Percentiles rank a stretch among this genome's conserved stretches.
These are phyloP conservation scores for Sebastes oblongus DNA, from an alignment of 2,797 vertebrate species.

Conservation along the genomic window DNA sequence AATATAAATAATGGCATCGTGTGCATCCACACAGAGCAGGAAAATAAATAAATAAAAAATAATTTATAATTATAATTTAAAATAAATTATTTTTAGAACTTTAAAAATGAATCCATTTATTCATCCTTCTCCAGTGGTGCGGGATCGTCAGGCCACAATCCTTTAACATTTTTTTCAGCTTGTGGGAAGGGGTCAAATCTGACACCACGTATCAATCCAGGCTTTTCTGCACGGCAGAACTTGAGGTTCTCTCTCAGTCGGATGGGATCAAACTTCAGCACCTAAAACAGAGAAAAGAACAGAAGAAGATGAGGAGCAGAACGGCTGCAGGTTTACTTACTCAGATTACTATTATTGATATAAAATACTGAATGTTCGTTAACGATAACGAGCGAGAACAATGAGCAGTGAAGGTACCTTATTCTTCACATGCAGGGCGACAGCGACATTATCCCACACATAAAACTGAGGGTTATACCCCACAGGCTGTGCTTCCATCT, in stretches of 20 bases:
- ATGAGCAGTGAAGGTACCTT: background rate
- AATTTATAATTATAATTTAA: no score
- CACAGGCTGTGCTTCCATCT: no score
- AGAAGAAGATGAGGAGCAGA: background rate
- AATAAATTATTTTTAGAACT: no score
- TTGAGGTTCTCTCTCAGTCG: background rate
- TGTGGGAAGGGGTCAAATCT: rapidly evolving
- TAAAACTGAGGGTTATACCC: no score
- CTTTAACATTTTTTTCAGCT: rapidly evolving
- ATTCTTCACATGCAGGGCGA: background rate
- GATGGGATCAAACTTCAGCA: background rate
- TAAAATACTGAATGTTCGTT: background rate
- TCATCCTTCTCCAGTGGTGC: background rate
- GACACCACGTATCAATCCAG: rapidly evolving
- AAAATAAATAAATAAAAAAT: no score
- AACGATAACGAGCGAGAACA: background rate
- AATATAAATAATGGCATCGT: no score
- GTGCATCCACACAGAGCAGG: no score
- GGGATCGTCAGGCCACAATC: background rate
- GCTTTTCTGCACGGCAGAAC: rapidly evolving
- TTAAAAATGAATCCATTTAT: background rate
- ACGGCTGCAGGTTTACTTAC: background rate
- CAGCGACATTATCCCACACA: background rate
- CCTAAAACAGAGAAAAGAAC: background rate
- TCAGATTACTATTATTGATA: background rate